These are phyloP conservation scores for Pristionchus exspectatus DNA, from an alignment of 2,888 invertebrate genomes.

Conservation along the genomic window DNA sequence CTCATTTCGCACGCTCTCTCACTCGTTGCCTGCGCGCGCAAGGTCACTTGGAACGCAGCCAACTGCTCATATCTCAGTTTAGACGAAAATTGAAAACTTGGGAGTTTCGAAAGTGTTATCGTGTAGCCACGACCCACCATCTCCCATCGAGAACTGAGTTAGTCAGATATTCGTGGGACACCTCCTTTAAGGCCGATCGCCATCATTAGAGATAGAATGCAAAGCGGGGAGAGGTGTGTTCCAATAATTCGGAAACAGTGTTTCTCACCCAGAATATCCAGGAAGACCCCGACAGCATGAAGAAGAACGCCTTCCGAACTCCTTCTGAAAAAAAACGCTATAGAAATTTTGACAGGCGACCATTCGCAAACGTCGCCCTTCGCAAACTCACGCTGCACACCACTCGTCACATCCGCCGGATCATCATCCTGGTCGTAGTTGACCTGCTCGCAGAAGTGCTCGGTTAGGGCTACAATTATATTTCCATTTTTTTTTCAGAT, in stretches of 20 bases:
- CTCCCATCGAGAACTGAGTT: too few species aligned
- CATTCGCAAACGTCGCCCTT: background rate
- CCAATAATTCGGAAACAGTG: background rate
- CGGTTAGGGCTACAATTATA: constrained; percentile 14
- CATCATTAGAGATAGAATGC: background rate
- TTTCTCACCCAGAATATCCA: constrained; percentile 60
- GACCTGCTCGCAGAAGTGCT: constrained; percentile 70
- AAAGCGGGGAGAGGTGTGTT: background rate
- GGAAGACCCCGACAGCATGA: constrained; percentile 71
- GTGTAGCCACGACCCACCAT: too few species aligned
- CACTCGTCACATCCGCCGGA: constrained; percentile 75
- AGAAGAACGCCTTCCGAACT: constrained; percentile 70
- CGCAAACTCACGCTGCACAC: constrained; percentile 72
- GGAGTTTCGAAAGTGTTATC: too few species aligned
- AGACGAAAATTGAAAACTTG: too few species aligned
- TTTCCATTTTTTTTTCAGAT: background rate
- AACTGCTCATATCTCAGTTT: too few species aligned
- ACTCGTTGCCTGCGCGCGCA: too few species aligned
- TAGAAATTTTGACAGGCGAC: constrained; percentile 10
- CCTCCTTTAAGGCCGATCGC: too few species aligned
- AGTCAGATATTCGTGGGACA: too few species aligned
- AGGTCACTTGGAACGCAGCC: too few species aligned
- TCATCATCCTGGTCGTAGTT: constrained; percentile 74
- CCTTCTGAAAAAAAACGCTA: constrained; percentile 68
- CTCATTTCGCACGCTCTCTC: too few species aligned